Percentiles rank a stretch among this genome's conserved stretches.
Evolutionary conservation across 2,888 invertebrate species (phyloP).

Genomic region (Aplocera efformata): DNA sequence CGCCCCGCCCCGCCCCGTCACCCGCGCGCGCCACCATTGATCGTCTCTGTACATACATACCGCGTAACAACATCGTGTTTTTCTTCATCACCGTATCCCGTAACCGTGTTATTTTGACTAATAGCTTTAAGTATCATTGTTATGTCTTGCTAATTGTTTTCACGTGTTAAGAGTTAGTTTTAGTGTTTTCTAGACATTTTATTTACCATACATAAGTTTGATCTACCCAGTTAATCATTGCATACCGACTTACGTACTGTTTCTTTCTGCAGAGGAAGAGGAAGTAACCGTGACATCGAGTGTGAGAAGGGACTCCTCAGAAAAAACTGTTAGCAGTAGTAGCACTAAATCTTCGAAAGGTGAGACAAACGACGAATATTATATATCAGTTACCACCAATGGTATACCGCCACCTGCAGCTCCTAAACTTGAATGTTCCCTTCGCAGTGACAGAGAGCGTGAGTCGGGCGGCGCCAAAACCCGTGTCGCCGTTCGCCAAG

Average conservation of each 20-base stretch:
- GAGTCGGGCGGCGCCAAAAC: conserved; percentile 79
- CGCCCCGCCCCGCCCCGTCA: conserved; percentile 32
- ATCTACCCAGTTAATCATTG: not conserved
- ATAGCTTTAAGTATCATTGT: conserved; percentile 71
- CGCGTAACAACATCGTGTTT: conserved; percentile 52
- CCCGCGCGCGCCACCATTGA: conserved; percentile 35
- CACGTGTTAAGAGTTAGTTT: conserved; percentile 51
- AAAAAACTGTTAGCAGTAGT: conserved; percentile 80
- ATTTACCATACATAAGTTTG: not conserved
- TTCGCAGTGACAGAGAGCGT: conserved; percentile 79
- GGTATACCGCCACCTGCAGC: too few relatives aligned
- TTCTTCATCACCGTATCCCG: conserved; percentile 56
- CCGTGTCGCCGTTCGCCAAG: conserved; percentile 93
- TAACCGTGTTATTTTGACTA: conserved; percentile 76
- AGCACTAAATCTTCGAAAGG: conserved; percentile 82
- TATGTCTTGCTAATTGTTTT: conserved; percentile 68
- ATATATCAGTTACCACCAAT: too few relatives aligned
- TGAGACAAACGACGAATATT: too few relatives aligned
- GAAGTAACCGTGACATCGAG: conserved; percentile 72
- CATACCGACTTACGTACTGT: conserved; percentile 8
- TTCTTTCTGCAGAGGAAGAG: conserved; percentile 63
- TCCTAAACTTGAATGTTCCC: not conserved
- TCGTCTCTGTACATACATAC: conserved; percentile 61
- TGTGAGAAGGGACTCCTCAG: conserved; percentile 73
- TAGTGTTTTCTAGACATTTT: conserved; percentile 20